Percentiles rank a stretch among this genome's conserved stretches.
Evolutionary conservation across 2,113 vertebrate genomes (phyloP).

Genomic region (Pica pica): DNA sequence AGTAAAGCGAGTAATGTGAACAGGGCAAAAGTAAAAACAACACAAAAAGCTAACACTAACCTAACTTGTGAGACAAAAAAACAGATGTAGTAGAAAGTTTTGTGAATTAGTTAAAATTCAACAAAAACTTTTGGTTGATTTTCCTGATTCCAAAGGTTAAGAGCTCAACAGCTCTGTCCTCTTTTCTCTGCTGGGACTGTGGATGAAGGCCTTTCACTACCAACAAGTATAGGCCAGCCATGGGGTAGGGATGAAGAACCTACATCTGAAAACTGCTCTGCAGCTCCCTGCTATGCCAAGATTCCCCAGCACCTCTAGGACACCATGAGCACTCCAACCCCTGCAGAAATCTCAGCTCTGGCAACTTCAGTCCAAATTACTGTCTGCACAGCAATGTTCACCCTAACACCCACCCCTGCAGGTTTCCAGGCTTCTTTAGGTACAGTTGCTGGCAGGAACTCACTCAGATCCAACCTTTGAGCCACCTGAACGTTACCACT

Average conservation of each 20-base stretch:
- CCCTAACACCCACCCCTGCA: not conserved
- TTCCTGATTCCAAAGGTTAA: not conserved
- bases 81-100: not conserved
- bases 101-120: not conserved
- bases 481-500: not conserved
- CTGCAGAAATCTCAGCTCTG: not conserved
- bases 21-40: not conserved
- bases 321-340: fast-evolving
- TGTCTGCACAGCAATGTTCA: not conserved
- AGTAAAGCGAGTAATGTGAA: not conserved
- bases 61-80: not conserved
- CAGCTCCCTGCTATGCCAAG: not conserved
- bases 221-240: not conserved
- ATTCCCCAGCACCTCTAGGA: not conserved
- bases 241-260: not conserved
- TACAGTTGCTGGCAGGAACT: not conserved
- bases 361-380: not conserved
- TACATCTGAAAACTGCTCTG: not conserved
- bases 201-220: not conserved
- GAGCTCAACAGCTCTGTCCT: not conserved
- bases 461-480: not conserved
- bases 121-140: not conserved
- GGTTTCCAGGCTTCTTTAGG: not conserved
- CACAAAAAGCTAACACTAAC: not conserved
- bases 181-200: not conserved